Evolutionary conservation across 2,888 invertebrate species (phyloP), one percentile per base, ranked within the genome.

Genomic region (Amblyjoppa proteus): DNA sequence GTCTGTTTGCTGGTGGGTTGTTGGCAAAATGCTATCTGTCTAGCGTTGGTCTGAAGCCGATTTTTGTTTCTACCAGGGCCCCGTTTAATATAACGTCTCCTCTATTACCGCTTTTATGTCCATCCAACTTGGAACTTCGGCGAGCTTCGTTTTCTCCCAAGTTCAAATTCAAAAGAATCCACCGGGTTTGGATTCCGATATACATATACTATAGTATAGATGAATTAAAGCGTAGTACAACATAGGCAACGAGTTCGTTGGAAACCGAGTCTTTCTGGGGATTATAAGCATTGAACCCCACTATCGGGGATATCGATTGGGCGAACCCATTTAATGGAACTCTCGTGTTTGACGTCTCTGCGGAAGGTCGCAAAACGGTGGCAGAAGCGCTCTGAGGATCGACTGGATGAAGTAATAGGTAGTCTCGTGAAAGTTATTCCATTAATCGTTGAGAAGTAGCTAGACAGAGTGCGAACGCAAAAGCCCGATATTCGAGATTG

Each of bases 341-440:
- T 87, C 86, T 81, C 84, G 81, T 88, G 85, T 84, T 86, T 83
- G 85, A 83, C 74, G 49, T 31, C 76, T 28, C 34, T 58, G 45
- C 58, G 68, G 77, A 66, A 80, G 64, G 66, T 77, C 85, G 85
- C 85, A 87, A 85, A 87, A 68, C 79, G 71, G 64, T 34, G 45
- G 76, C 49, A 5, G 79, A 61, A 69, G 66, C 31, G 75, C 49
- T 77, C 75, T 69, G 83, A 76, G 84, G 84, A 84, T 84, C 66
- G 78, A 89, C 86, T 88, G 89, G 90, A 90, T 89, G 89, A 91
- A 91, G 91, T 90, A 58, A 90, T 89, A 90, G 91, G 92, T 91
- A 92, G 90, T 92, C 91, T 91, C 91, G 90, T 88, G 87, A 91
- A 93, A 85, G 92, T 93, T 93, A 93, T 93, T 93, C 92, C 92